Conservation (phyloP, 2,113 vertebrate genomes). For the Xerus inauris region DNA sequence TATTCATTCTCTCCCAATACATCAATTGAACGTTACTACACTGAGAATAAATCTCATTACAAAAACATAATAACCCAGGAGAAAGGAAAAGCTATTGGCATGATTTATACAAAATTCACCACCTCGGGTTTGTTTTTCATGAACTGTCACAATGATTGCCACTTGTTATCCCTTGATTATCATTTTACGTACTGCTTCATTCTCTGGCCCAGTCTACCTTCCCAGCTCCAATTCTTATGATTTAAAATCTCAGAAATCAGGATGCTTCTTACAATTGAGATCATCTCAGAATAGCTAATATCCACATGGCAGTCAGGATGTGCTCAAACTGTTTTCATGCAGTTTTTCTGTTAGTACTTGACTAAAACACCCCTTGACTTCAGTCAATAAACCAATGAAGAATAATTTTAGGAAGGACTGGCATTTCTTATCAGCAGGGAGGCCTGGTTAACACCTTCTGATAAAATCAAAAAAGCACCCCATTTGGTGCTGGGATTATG, state of each 20-base stretch:
- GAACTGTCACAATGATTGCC: not conserved
- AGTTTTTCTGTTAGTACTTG: not conserved
- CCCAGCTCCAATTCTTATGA: not conserved
- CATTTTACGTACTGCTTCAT: not conserved
- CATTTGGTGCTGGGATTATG: too few species aligned
- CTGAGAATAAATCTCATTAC: not conserved
- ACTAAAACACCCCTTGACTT: not conserved
- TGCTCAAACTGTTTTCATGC: constrained; percentile 38
- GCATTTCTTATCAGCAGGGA: constrained; percentile 50
- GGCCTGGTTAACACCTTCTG: constrained; percentile 52
- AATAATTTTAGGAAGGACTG: constrained; percentile 6
- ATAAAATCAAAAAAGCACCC: constrained; percentile 67
- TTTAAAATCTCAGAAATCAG: not conserved
- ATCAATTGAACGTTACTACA: not conserved
- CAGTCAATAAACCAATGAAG: constrained; percentile 49
- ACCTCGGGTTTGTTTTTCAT: not conserved
- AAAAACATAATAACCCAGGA: not conserved
- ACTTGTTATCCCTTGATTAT: not conserved
- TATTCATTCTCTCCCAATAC: not conserved
- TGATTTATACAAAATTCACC: not conserved
- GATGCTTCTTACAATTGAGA: not conserved
- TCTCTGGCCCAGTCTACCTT: not conserved
- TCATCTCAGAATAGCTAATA: not conserved
- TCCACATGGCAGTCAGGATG: not conserved
- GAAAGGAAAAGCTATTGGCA: not conserved